Percentiles rank a stretch among this genome's conserved stretches.
These are phyloP conservation scores for Anguilla rostrata DNA, from an alignment of 2,113 vertebrate genomes.

Conservation along the genomic window DNA sequence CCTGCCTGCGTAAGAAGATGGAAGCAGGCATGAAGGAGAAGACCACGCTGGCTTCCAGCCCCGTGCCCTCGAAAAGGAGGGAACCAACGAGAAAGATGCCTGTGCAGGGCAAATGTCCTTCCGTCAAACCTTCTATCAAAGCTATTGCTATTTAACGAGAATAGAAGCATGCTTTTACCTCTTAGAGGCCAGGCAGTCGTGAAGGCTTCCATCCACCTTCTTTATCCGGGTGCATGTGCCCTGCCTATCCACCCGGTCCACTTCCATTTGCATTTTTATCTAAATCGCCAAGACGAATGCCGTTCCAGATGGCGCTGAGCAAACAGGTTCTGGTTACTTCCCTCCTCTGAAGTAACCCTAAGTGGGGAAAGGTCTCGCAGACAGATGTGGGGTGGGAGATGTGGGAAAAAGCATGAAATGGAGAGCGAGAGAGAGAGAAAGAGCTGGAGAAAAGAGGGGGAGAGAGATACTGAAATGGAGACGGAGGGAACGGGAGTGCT, in stretches of 20 bases:
- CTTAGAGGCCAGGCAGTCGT: background rate
- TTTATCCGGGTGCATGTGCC: background rate
- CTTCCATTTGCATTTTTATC: background rate
- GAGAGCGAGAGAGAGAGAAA: background rate
- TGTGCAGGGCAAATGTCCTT: background rate
- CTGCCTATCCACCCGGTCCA: background rate
- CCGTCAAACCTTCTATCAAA: background rate
- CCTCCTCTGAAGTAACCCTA: conserved; percentile 16
- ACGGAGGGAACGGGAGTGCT: background rate
- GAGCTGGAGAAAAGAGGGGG: background rate
- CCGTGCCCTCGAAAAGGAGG: background rate
- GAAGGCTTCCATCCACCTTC: background rate
- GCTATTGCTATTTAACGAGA: background rate
- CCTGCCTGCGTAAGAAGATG: no score
- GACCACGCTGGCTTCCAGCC: background rate
- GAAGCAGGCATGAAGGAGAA: background rate
- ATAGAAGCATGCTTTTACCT: background rate
- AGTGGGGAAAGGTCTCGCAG: background rate
- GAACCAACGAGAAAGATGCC: background rate
- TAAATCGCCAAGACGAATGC: background rate
- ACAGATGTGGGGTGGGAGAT: background rate
- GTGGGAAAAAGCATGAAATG: background rate
- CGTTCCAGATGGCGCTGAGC: conserved; percentile 19
- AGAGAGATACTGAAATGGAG: background rate
- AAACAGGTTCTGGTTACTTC: no score